Conservation (phyloP, 2,888 invertebrate genomes). For the Nomada lathburiana region DNA sequence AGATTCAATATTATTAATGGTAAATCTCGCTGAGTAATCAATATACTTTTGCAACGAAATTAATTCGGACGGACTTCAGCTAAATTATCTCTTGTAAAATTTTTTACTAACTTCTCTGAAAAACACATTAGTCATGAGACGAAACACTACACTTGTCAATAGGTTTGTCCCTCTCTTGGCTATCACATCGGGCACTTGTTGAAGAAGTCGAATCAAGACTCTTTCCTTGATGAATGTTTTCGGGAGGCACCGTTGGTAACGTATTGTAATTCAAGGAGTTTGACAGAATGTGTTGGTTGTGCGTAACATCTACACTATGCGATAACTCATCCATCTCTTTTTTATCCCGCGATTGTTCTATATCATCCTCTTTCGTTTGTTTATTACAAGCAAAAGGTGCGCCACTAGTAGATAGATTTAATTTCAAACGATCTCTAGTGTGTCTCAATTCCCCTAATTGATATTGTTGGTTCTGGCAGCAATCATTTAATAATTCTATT, state of each 20-base stretch:
- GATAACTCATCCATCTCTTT: constrained; percentile 49
- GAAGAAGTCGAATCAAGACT: constrained; percentile 44
- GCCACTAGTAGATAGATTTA: constrained; percentile 86
- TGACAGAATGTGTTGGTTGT: constrained; percentile 58
- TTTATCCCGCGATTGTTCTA: constrained; percentile 56
- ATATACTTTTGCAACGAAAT: constrained; percentile 72
- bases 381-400: constrained; percentile 50
- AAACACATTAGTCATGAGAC: constrained; percentile 48
- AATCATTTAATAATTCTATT: constrained; percentile 65
- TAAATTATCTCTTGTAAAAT: constrained; percentile 70
- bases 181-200: constrained; percentile 62
- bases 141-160: constrained; percentile 61
- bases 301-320: constrained; percentile 40
- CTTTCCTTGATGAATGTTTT: constrained; percentile 52
- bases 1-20: constrained; percentile 62
- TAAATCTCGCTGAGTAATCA: constrained; percentile 60
- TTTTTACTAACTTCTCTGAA: constrained; percentile 49
- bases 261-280: constrained; percentile 55
- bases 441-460: constrained; percentile 89
- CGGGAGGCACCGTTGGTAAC: constrained; percentile 70
- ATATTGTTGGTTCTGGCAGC: constrained; percentile 68
- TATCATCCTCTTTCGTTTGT: constrained; percentile 48
- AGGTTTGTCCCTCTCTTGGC: constrained; percentile 46
- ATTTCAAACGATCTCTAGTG: constrained; percentile 89
- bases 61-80: constrained; percentile 83